Evolutionary conservation across 2,797 vertebrate species (phyloP), one percentile per base, ranked within the genome.

Genomic region (Thaleichthys pacificus): DNA sequence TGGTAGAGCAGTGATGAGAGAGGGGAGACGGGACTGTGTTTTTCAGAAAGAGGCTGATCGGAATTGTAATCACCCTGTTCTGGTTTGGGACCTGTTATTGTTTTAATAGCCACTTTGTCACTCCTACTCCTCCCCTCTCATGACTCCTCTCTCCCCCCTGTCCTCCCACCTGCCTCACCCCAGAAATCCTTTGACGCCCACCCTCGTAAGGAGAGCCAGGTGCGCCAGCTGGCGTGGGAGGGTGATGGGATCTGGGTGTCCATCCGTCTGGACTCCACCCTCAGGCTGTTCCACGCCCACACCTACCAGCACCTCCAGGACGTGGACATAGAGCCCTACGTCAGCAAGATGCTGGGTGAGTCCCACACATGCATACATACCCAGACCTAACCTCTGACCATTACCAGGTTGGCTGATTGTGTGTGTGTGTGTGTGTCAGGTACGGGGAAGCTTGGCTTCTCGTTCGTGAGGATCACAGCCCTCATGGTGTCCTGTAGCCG

Each of bases 281-380:
- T 99, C 60, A 91, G 98, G 11, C 95, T 99, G 56, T 99, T 96
- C 87, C 98, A 99, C 0, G 97, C 97, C 0, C 97, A 96, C 89
- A 99, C 98, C 5, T 93, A 93, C 76, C 97, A 99, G 80, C 98
- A 99, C 81, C 94, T 99, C 0, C 97, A 99, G 90, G 98, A 99
- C 30, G 96, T 99, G 4, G 98, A 99, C 92, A 99, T 99, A 30
- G 97, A 99, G 82, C 98, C 98, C 71, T 99, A 99, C 24, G 97
- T 99, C 84, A 99, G 98, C 96, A 99, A 99, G 93, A 99, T 99
- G 98, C 91, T 99, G 5, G 97, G 98, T 99, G 80, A 89, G 96
- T 68, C 17, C 5, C 6, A 64, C 14, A 47, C 42, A 47, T 2
- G 3, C 61, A 63, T 35, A 30, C 30, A 35, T 5, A 38, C 32